phyloP scores from a whole-genome alignment of 1,140 invertebrate species.

The Yoshiicerus persimilis region DNA sequence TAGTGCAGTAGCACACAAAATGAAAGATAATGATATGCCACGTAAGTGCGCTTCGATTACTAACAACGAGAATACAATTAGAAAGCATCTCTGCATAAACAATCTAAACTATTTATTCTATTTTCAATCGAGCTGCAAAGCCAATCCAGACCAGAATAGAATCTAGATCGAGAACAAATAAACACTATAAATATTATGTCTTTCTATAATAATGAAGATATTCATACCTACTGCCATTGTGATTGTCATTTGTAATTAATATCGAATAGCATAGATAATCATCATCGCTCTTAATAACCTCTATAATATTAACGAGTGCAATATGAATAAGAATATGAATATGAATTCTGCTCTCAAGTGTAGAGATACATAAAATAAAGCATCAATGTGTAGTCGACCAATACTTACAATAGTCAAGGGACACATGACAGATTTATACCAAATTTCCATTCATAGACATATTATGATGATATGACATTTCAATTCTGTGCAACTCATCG shows the following conservation, averaged over 20 bases:
- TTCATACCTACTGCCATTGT: neutral
- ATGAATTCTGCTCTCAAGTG: too few relatives aligned
- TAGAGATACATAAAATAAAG: too few relatives aligned
- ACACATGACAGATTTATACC: too few relatives aligned
- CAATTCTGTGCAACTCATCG: neutral
- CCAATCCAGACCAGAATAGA: neutral
- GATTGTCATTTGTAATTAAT: neutral
- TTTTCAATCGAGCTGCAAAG: neutral
- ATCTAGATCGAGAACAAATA: slow-evolving; percentile 4
- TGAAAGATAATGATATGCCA: neutral
- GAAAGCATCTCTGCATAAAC: slow-evolving; percentile 1
- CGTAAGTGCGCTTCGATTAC: neutral
- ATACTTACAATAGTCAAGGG: too few relatives aligned
- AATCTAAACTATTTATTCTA: neutral
- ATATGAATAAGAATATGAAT: neutral
- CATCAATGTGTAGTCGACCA: too few relatives aligned
- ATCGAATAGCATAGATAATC: neutral
- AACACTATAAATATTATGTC: neutral
- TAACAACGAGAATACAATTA: neutral
- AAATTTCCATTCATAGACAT: neutral
- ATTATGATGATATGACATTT: neutral
- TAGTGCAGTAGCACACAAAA: neutral
- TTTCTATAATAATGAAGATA: neutral
- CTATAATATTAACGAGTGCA: too few relatives aligned
- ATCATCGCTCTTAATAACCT: neutral